Evolutionary conservation across 1,140 invertebrate species (phyloP).

Genomic region (Mercenaria mercenaria): DNA sequence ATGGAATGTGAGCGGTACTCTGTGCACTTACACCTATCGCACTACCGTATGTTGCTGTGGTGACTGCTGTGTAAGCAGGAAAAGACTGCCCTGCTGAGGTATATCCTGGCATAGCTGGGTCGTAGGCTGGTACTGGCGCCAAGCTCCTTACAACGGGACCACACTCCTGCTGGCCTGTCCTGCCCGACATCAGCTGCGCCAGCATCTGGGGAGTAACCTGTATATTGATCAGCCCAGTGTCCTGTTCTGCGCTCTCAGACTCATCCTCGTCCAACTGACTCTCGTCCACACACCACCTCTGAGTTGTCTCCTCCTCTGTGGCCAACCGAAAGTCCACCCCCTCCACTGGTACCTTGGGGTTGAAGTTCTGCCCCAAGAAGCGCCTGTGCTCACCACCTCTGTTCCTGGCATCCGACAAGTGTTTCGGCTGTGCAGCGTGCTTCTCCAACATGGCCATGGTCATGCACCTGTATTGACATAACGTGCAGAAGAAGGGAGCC

Average conservation of each 20-base stretch:
- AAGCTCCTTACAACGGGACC: too few relatives aligned
- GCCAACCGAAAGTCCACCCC: not conserved
- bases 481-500: not conserved
- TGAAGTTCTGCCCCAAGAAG: not conserved
- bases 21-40: too few relatives aligned
- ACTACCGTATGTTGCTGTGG: too few relatives aligned
- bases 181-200: not conserved
- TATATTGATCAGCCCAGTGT: not conserved
- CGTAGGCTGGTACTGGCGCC: too few relatives aligned
- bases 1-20: too few relatives aligned
- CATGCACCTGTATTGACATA: not conserved
- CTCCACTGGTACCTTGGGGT: not conserved
- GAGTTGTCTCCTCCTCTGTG: not conserved
- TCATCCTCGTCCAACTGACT: not conserved
- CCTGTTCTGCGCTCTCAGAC: not conserved
- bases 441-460: not conserved
- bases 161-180: too few relatives aligned
- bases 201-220: not conserved
- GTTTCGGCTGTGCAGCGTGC: not conserved
- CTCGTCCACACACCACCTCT: not conserved
- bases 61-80: too few relatives aligned
- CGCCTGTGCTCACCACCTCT: not conserved
- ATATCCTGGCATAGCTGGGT: too few relatives aligned
- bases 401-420: not conserved
- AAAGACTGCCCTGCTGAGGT: too few relatives aligned